Percentiles rank a stretch among this genome's conserved stretches.
Conservation (phyloP, 2,113 vertebrate species). For the Eulemur rufifrons region DNA sequence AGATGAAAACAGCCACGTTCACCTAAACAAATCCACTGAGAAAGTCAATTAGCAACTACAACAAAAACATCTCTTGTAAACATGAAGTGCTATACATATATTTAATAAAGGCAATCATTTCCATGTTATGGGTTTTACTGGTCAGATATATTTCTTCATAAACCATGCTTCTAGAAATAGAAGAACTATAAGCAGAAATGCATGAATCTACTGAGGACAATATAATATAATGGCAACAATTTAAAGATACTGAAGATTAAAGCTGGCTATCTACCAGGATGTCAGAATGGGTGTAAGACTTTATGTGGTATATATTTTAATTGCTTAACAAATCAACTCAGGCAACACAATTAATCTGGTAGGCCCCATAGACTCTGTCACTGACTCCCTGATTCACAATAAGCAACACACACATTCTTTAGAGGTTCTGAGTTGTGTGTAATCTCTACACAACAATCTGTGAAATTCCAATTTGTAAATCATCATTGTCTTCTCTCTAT, state of each 20-base stretch:
- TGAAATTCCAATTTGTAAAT: background rate
- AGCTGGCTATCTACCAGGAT: background rate
- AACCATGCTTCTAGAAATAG: background rate
- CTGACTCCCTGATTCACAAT: background rate
- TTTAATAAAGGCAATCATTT: slow-evolving; percentile 1
- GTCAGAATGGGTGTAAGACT: background rate
- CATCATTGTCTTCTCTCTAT: background rate
- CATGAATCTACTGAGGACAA: background rate
- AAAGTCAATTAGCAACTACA: background rate
- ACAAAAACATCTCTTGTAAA: background rate
- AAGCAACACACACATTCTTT: background rate
- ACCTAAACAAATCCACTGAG: background rate
- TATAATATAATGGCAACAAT: background rate
- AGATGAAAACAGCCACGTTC: background rate
- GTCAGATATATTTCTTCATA: background rate
- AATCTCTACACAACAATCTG: background rate
- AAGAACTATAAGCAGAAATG: background rate
- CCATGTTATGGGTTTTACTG: background rate
- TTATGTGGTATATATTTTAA: background rate
- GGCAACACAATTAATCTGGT: background rate
- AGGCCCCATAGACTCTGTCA: background rate
- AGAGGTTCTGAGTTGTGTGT: background rate
- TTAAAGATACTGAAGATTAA: slow-evolving; percentile 39
- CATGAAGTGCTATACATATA: background rate
- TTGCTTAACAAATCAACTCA: background rate